Percentiles rank a stretch among this genome's conserved stretches.
Evolutionary conservation across 2,113 vertebrate genomes (phyloP).

Genomic region (Spilogale gracilis): DNA sequence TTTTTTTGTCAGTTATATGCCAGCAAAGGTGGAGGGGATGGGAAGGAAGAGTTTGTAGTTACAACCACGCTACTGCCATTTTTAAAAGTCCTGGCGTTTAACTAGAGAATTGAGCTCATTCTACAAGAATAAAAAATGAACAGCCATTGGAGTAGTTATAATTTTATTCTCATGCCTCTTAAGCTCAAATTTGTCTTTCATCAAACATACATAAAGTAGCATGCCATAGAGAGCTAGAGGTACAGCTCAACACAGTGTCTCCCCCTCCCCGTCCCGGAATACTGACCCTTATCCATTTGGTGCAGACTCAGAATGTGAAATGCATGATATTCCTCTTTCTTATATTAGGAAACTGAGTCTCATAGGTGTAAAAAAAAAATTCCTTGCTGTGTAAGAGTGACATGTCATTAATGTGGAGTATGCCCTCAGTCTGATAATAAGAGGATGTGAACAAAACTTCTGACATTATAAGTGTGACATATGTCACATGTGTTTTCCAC

Average conservation of each 20-base stretch:
- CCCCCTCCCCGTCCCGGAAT: neutral
- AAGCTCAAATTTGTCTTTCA: neutral
- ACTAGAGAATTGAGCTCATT: neutral
- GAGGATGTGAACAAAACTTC: neutral
- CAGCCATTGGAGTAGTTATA: neutral
- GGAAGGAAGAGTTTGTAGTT: neutral
- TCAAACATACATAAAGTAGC: neutral
- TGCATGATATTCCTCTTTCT: neutral
- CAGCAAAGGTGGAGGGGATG: neutral
- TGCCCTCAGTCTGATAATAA: neutral
- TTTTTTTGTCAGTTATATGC: neutral
- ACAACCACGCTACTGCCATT: neutral
- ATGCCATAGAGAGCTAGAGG: neutral
- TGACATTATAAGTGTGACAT: neutral
- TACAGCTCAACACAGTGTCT: fast-evolving
- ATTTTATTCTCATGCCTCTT: neutral
- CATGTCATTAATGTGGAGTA: neutral
- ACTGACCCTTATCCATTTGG: neutral
- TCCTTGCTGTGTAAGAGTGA: neutral
- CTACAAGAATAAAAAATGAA: neutral
- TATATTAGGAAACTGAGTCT: neutral
- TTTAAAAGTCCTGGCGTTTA: neutral
- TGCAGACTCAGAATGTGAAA: neutral
- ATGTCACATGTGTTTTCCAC: neutral
- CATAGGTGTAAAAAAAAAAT: neutral